Evolutionary conservation across 1,140 invertebrate genomes (phyloP).

Genomic region (Elysia chlorotica): DNA sequence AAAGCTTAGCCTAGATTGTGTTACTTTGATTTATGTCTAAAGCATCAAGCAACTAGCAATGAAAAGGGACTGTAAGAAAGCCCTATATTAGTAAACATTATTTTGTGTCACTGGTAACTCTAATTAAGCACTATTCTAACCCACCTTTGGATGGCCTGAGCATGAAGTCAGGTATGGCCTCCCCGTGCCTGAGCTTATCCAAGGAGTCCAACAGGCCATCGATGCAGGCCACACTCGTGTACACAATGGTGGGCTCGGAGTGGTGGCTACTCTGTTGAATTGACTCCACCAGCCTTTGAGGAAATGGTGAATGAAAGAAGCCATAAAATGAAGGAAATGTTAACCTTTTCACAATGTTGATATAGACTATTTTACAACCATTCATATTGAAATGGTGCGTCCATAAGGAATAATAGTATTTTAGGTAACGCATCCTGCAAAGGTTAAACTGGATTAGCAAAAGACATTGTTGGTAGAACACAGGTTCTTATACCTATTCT

Average conservation of each 20-base stretch:
- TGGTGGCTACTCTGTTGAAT: conserved; percentile 82
- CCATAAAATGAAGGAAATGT: background rate
- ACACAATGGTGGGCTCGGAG: conserved; percentile 73
- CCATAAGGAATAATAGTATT: no score
- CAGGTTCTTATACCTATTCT: no score
- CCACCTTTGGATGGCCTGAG: conserved; percentile 2
- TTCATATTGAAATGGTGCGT: no score
- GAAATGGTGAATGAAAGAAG: conserved; percentile 29
- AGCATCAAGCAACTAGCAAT: background rate
- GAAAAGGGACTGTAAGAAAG: no score
- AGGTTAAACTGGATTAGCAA: no score
- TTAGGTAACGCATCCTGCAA: no score
- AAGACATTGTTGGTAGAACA: no score
- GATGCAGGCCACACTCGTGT: conserved; percentile 82
- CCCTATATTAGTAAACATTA: background rate
- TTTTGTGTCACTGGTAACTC: background rate
- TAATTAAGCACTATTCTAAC: no score
- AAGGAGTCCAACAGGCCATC: conserved; percentile 81
- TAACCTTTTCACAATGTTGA: no score
- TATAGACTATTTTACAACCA: no score
- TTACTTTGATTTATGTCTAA: background rate
- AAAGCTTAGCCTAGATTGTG: background rate
- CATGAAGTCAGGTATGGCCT: conserved; percentile 16
- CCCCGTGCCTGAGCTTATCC: conserved; percentile 73
- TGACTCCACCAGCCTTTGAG: conserved; percentile 83